Conservation (phyloP, 37 sponge, comb jelly and placozoan species). For the Chondrosia reniformis region DNA sequence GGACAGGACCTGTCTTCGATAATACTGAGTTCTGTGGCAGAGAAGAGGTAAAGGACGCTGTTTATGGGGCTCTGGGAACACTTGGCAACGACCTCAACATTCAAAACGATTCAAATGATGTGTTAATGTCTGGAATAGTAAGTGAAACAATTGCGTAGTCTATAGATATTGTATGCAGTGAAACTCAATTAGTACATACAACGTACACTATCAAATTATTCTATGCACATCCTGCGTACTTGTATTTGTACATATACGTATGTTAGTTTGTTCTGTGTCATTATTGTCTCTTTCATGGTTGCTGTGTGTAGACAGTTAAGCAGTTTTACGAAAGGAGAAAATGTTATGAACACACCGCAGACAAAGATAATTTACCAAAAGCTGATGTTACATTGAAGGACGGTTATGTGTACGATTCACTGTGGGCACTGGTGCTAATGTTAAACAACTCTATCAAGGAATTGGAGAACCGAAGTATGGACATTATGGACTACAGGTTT, state of each 20-base stretch:
- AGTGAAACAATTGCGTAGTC: not conserved
- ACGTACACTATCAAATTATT: too few relatives aligned
- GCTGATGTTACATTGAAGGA: constrained; percentile 9
- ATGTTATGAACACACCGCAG: too few relatives aligned
- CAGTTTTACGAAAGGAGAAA: too few relatives aligned
- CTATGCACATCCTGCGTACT: too few relatives aligned
- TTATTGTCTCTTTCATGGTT: too few relatives aligned
- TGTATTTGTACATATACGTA: not conserved
- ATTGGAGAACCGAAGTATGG: not conserved
- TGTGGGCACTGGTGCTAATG: constrained; percentile 3
- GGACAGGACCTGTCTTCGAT: not conserved
- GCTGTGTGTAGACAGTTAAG: too few relatives aligned
- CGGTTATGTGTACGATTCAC: constrained; percentile 17
- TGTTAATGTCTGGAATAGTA: not conserved
- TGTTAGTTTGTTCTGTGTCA: not conserved
- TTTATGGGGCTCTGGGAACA: not conserved
- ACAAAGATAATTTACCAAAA: not conserved
- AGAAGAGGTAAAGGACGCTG: not conserved
- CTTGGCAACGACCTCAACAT: constrained; percentile 3
- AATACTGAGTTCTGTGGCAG: not conserved
- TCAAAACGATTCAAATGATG: not conserved
- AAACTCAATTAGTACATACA: too few relatives aligned
- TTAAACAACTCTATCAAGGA: not conserved
- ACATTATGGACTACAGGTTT: not conserved
- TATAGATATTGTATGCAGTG: too few relatives aligned